A percentile compares a stretch with the other conserved stretches of the same genome.
phyloP scores from a whole-genome alignment of 2,797 vertebrate species.

The Geotrypetes seraphini region DNA sequence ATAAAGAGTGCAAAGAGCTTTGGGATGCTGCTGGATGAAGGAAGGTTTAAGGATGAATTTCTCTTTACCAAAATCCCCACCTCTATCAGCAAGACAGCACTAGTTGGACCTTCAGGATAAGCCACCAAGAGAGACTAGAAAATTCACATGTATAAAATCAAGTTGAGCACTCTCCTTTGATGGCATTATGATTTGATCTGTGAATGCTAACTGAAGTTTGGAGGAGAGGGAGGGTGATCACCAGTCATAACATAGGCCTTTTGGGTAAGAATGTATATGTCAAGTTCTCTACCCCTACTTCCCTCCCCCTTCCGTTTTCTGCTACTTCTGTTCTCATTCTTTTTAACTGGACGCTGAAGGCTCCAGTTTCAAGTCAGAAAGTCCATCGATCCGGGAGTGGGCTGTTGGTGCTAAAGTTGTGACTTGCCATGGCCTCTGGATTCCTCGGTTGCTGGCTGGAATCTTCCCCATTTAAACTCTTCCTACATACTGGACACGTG shows the following conservation, averaged over 20 bases:
- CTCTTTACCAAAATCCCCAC: conserved; percentile 5
- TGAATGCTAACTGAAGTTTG: conserved; percentile 21
- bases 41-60: no score
- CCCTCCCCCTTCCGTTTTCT: background rate
- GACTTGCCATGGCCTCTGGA: conserved; percentile 45
- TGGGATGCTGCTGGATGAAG: no score
- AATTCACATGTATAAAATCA: conserved; percentile 18
- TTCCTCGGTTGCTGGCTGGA: conserved; percentile 66
- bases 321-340: background rate
- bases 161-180: conserved; percentile 13
- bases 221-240: conserved; percentile 25
- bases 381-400: conserved; percentile 87
- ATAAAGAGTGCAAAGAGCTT: no score
- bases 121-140: conserved; percentile 15
- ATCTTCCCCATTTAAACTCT: conserved; percentile 86
- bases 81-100: conserved; percentile 1
- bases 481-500: conserved; percentile 93
- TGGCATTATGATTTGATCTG: no score
- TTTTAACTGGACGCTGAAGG: conserved; percentile 15
- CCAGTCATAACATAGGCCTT: conserved; percentile 21
- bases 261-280: conserved; percentile 16
- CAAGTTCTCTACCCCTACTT: conserved; percentile 8
- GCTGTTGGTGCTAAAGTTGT: conserved; percentile 69
- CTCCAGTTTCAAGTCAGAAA: conserved; percentile 61
- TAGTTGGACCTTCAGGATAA: conserved; percentile 6